These are phyloP conservation scores for Ictalurus furcatus DNA, from an alignment of 2,113 vertebrate genomes.

Conservation along the genomic window DNA sequence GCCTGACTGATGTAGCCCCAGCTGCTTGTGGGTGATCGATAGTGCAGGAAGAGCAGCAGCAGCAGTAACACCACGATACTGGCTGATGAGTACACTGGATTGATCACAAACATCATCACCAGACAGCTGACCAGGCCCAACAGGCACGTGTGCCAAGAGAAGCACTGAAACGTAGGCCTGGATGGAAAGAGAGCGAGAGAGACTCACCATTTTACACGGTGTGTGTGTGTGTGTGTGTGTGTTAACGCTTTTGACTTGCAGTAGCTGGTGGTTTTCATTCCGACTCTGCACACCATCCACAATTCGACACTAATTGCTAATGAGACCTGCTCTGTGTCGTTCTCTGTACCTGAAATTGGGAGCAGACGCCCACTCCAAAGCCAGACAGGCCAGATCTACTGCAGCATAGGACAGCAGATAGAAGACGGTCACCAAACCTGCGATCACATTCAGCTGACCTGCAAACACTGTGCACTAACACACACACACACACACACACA, in stretches of 20 bases:
- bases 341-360: conserved; percentile 86
- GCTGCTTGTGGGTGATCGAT: conserved; percentile 83
- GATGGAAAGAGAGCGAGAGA: neutral
- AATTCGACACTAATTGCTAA: neutral
- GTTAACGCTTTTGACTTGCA: neutral
- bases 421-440: conserved; percentile 85
- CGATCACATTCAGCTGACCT: conserved; percentile 85
- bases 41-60: conserved; percentile 83
- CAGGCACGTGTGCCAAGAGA: conserved; percentile 89
- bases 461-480: conserved; percentile 87
- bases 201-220: neutral
- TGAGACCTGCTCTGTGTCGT: neutral
- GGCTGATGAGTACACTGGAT: conserved; percentile 80
- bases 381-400: conserved; percentile 85
- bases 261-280: neutral
- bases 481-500: conserved; percentile 19
- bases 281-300: too few relatives aligned
- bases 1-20: conserved; percentile 93
- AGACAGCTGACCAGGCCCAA: conserved; percentile 84
- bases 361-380: conserved; percentile 89
- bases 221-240: neutral
- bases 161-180: conserved; percentile 86
- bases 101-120: conserved; percentile 92
- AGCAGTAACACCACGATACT: conserved; percentile 81
- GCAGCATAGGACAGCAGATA: conserved; percentile 87